Conservation (phyloP, 2,888 invertebrate genomes). For the Drosophila putrida region DNA sequence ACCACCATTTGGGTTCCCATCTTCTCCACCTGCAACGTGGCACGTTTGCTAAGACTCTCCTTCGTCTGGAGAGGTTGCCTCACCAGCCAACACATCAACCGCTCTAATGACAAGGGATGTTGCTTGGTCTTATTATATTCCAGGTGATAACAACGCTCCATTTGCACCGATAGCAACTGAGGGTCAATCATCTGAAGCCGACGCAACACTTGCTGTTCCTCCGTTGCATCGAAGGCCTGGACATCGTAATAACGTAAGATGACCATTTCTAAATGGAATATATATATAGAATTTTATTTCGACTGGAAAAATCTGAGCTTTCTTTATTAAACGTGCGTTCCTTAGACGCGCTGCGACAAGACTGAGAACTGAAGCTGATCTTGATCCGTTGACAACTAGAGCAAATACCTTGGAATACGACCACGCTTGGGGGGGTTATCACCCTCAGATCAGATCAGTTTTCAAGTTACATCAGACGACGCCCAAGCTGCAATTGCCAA, state of each 20-base stretch:
- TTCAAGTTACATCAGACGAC: conserved; percentile 56
- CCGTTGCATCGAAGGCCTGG: conserved; percentile 85
- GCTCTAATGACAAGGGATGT: conserved; percentile 86
- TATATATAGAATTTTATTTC: background rate
- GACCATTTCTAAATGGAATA: conserved; percentile 52
- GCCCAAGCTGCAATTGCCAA: conserved; percentile 13
- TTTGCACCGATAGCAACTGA: conserved; percentile 41
- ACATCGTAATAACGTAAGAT: conserved; percentile 76
- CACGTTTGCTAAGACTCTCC: conserved; percentile 85
- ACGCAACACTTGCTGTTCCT: conserved; percentile 87
- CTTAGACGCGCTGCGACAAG: conserved; percentile 15
- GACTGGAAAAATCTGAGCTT: background rate
- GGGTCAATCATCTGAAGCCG: conserved; percentile 86
- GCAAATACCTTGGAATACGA: conserved; percentile 26
- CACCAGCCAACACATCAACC: conserved; percentile 92
- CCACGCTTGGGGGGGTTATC: conserved; percentile 65
- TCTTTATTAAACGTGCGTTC: conserved; percentile 34
- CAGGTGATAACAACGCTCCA: conserved; percentile 93
- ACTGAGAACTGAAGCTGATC: conserved; percentile 31
- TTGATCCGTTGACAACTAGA: conserved; percentile 57
- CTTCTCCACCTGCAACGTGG: conserved; percentile 75
- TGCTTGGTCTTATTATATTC: conserved; percentile 85
- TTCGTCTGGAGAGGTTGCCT: conserved; percentile 89
- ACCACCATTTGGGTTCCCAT: conserved; percentile 86
- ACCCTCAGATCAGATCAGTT: conserved; percentile 45